Base-by-base conservation (phyloP, 2,888 invertebrate genomes). In the Hirtodrosophila duncani region DNA sequence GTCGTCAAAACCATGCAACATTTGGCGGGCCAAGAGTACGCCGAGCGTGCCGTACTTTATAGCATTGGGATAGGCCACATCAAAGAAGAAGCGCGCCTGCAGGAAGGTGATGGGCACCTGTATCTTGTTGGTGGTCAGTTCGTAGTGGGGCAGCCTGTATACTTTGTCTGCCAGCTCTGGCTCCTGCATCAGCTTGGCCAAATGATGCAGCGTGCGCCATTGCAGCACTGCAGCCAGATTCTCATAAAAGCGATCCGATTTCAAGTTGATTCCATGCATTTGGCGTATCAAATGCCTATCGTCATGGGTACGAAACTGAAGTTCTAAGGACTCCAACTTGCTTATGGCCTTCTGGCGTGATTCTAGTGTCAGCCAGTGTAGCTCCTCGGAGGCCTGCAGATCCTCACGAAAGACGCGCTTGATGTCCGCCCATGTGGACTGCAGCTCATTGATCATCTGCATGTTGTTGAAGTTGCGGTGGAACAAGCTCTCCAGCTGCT, bases 1-100 rank as follows among this genome's bases (percentile, higher is more conserved):
- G 1, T 74, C 72, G 39, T 85, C 85, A 42, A 85, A 85, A 3
- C 81, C 85, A 24, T 81, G 83, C 1, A 84, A 52, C 70, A 85
- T 77, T 60, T 85, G 82, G 9, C 84, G 82, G 0, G 84, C 85
- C 3, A 85, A 50, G 0, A 85, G 48, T 2, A 78, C 82, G 0
- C 85, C 85, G 7, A 85, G 46, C 0, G 84, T 72, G 24, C 77
- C 81, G 23, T 78, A 85, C 13, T 84, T 84, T 4, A 84, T 45
- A 1, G 85, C 74, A 34, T 68, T 70, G 0, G 85, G 84, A 57
- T 85, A 85, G 11, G 71, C 65, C 1, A 75, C 59, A 51, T 85
- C 85, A 74, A 83, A 85, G 36, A 85, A 80, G 63, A 85, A 82
- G 2, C 84, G 82, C 1, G 83, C 70, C 41, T 85, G 84, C 11